These are phyloP conservation scores for Drosophila nr. fundita DNA, from an alignment of 2,888 invertebrate genomes.

Conservation along the genomic window DNA sequence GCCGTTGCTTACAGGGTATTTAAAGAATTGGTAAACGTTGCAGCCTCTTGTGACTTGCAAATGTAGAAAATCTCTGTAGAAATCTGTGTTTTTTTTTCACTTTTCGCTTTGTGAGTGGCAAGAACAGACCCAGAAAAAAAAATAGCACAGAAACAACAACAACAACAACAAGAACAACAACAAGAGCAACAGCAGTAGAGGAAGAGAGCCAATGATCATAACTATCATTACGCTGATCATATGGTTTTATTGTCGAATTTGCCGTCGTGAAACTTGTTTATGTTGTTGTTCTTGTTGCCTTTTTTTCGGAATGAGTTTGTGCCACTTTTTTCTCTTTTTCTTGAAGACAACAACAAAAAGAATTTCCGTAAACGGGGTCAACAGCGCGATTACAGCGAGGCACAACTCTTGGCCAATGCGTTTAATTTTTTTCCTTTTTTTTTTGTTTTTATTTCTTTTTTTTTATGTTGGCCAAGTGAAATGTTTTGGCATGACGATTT, in stretches of 20 bases:
- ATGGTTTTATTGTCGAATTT: slow-evolving; percentile 77
- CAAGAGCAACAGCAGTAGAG: not conserved
- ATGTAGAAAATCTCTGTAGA: slow-evolving; percentile 35
- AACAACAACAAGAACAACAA: slow-evolving; percentile 1
- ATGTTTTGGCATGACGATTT: slow-evolving; percentile 34
- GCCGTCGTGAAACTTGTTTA: slow-evolving; percentile 70
- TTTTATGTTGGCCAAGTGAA: slow-evolving; percentile 41
- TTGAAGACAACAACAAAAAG: slow-evolving; percentile 35
- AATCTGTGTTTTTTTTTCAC: slow-evolving; percentile 42
- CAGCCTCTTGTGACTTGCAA: slow-evolving; percentile 32
- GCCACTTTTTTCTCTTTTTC: slow-evolving; percentile 59
- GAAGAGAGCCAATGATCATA: slow-evolving; percentile 68
- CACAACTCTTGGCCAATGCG: slow-evolving; percentile 50
- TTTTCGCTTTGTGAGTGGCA: slow-evolving; percentile 29
- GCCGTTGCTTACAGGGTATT: slow-evolving; percentile 5
- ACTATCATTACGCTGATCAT: slow-evolving; percentile 77
- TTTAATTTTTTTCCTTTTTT: slow-evolving; percentile 3
- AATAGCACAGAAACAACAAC: slow-evolving; percentile 7
- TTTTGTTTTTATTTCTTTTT: not conserved
- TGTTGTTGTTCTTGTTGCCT: slow-evolving; percentile 25
- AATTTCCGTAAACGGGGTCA: slow-evolving; percentile 76
- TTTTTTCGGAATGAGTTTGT: slow-evolving; percentile 70
- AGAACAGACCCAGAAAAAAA: slow-evolving; percentile 13
- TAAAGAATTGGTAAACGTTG: slow-evolving; percentile 50
- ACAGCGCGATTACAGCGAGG: slow-evolving; percentile 44